A percentile compares a stretch with the other conserved stretches of the same genome.
These are phyloP conservation scores for Phasia obesa DNA, from an alignment of 2,888 invertebrate species.

Conservation along the genomic window DNA sequence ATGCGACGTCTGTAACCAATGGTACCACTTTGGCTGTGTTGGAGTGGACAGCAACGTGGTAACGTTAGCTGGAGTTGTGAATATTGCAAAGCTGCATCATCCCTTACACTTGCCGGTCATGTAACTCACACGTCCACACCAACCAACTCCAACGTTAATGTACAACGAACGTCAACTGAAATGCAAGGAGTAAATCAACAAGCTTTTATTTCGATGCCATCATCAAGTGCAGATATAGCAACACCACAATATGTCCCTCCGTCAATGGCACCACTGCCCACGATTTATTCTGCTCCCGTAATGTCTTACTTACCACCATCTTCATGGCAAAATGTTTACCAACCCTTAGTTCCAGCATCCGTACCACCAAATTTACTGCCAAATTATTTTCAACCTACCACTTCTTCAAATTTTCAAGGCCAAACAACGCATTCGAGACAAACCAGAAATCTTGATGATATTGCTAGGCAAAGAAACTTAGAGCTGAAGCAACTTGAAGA, in stretches of 20 bases:
- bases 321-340: background rate
- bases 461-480: too few species aligned
- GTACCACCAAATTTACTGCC: background rate
- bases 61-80: conserved; percentile 22
- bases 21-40: conserved; percentile 15
- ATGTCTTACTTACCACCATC: background rate
- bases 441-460: too few species aligned
- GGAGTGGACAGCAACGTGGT: background rate
- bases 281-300: conserved; percentile 4
- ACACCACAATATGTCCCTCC: background rate
- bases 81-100: background rate
- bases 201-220: background rate
- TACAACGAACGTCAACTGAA: background rate
- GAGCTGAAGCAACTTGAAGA: conserved; percentile 15
- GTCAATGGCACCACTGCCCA: background rate
- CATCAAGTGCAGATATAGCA: background rate
- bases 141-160: background rate
- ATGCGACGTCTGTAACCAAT: conserved; percentile 19
- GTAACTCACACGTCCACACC: background rate
- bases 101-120: background rate
- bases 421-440: too few species aligned
- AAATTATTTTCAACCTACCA: background rate
- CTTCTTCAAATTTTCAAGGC: background rate
- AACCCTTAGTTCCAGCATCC: background rate
- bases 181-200: background rate